A percentile compares a stretch with the other conserved stretches of the same genome.
These are phyloP conservation scores for Notolabrus celidotus DNA, from an alignment of 2,797 vertebrate genomes.

Conservation along the genomic window DNA sequence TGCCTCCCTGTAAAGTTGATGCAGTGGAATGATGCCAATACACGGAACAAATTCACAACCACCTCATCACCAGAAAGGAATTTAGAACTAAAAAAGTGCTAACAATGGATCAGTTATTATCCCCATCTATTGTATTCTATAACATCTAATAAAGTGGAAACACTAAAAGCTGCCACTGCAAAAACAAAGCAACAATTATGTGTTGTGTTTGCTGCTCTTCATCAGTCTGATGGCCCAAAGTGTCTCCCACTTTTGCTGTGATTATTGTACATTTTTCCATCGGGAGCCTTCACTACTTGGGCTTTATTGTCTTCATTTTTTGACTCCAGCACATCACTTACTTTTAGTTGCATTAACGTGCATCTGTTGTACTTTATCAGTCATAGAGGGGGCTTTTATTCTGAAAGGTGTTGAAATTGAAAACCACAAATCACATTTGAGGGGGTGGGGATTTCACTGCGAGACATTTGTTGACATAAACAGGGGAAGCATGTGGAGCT, in stretches of 20 bases:
- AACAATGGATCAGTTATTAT: slow-evolving; percentile 9
- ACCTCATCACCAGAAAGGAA: slow-evolving; percentile 6
- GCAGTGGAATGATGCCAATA: slow-evolving; percentile 26
- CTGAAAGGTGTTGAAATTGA: slow-evolving; percentile 47
- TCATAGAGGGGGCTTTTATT: slow-evolving; percentile 28
- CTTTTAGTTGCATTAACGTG: slow-evolving; percentile 32
- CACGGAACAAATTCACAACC: slow-evolving; percentile 26
- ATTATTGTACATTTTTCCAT: slow-evolving; percentile 30
- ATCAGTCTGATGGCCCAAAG: slow-evolving; percentile 47
- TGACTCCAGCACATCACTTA: slow-evolving; percentile 29
- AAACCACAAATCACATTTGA: slow-evolving; percentile 56
- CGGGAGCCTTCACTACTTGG: slow-evolving; percentile 22
- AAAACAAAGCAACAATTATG: slow-evolving; percentile 29
- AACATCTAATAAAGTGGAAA: slow-evolving; percentile 4
- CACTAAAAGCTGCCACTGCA: background rate
- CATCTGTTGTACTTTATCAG: slow-evolving; percentile 35
- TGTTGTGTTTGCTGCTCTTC: slow-evolving; percentile 22
- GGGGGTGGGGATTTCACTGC: slow-evolving; percentile 33
- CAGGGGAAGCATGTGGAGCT: slow-evolving; percentile 15
- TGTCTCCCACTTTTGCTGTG: slow-evolving; percentile 32
- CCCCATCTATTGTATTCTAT: background rate
- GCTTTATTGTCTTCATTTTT: slow-evolving; percentile 42
- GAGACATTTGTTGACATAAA: slow-evolving; percentile 39
- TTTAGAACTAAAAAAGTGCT: slow-evolving; percentile 17
- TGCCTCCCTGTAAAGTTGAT: slow-evolving; percentile 23